Conservation (phyloP, 2,113 vertebrate genomes). For the Syngnathoides biaculeatus region DNA sequence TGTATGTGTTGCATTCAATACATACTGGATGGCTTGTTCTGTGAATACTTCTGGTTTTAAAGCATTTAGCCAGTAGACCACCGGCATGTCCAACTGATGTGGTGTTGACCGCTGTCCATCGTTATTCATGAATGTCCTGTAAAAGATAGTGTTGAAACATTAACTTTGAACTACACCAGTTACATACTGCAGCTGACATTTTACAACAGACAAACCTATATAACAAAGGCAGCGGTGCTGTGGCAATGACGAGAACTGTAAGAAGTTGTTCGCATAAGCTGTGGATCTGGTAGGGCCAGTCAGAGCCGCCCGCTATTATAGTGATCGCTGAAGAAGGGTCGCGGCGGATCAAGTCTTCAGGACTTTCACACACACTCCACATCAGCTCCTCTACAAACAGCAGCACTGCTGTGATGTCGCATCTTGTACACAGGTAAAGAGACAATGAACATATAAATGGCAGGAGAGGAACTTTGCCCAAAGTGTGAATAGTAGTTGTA, state of each 20-base stretch:
- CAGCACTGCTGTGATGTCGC: constrained; percentile 84
- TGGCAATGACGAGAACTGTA: constrained; percentile 77
- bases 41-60: constrained; percentile 74
- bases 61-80: constrained; percentile 76
- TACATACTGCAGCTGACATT: background rate
- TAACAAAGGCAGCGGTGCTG: constrained; percentile 79
- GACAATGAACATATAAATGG: constrained; percentile 15
- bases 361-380: constrained; percentile 83
- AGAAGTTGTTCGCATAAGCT: constrained; percentile 85
- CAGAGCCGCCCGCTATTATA: constrained; percentile 24
- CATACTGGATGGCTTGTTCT: constrained; percentile 59
- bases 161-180: background rate
- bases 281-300: constrained; percentile 81
- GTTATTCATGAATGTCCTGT: constrained; percentile 75
- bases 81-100: constrained; percentile 37
- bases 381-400: constrained; percentile 84
- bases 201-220: constrained; percentile 68
- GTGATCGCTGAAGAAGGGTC: constrained; percentile 52
- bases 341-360: constrained; percentile 72
- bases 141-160: constrained; percentile 18
- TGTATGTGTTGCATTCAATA: constrained; percentile 32
- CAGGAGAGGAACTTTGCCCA: background rate
- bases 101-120: constrained; percentile 45
- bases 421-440: constrained; percentile 61
- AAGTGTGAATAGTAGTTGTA: background rate